Percentiles rank a stretch among this genome's conserved stretches.
Conservation (phyloP, 2,113 vertebrate genomes). For the Phalacrocorax aristotelis region DNA sequence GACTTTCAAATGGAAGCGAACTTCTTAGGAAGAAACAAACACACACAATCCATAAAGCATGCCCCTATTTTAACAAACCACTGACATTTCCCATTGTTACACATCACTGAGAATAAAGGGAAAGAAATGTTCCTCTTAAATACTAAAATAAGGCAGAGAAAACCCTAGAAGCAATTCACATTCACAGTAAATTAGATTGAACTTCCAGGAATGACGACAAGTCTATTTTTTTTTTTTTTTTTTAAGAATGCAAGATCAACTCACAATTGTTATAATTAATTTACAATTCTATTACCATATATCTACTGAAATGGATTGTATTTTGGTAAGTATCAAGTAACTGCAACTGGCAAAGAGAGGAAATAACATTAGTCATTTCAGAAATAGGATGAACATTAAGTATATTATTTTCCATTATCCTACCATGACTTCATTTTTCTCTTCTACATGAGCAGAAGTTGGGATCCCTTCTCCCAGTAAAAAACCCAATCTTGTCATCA, state of each 20-base stretch:
- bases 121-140: not conserved
- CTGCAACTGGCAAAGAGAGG: not conserved
- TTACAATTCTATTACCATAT: not conserved
- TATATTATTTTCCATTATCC: slow-evolving; percentile 34
- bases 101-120: not conserved
- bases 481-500: slow-evolving; percentile 98
- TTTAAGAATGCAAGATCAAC: not conserved
- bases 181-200: not conserved
- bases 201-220: not conserved
- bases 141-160: not conserved
- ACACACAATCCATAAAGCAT: not conserved
- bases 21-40: not conserved
- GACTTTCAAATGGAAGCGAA: not conserved
- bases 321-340: not conserved
- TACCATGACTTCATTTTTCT: slow-evolving; percentile 96
- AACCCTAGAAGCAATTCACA: not conserved
- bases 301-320: not conserved
- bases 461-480: slow-evolving; percentile 98
- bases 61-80: not conserved
- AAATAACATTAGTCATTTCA: not conserved
- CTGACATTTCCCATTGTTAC: not conserved
- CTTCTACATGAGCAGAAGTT: slow-evolving; percentile 88
- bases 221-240: not conserved
- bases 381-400: not conserved
- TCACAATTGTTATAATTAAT: not conserved